phyloP scores from a whole-genome alignment of 2,797 vertebrate genomes.

The Argyrosomus regius region DNA sequence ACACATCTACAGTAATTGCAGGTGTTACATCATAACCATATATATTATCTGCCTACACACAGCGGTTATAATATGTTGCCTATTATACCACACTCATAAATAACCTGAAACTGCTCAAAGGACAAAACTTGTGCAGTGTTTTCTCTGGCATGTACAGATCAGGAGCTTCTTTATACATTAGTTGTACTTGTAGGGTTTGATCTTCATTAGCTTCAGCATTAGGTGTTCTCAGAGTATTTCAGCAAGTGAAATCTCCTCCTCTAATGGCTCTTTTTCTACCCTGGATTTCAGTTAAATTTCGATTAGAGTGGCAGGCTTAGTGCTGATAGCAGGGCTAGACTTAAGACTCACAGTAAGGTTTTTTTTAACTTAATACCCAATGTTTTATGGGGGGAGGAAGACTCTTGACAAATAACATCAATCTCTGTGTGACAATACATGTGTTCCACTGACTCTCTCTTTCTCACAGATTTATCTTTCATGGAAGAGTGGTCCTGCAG shows the following conservation, averaged over 20 bases:
- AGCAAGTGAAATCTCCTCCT: conserved; percentile 42
- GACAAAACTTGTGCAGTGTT: conserved; percentile 21
- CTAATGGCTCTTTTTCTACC: conserved; percentile 41
- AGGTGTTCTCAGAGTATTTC: conserved; percentile 39
- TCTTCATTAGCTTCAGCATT: conserved; percentile 58
- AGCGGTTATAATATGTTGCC: conserved; percentile 21
- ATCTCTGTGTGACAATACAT: conserved; percentile 32
- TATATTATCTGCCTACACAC: conserved; percentile 40
- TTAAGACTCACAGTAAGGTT: conserved; percentile 2
- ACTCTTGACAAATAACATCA: conserved; percentile 45
- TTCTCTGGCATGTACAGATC: conserved; percentile 21
- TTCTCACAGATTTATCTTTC: conserved; percentile 95
- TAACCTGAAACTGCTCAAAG: conserved; percentile 10
- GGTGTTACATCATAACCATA: conserved; percentile 26
- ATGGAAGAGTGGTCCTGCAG: conserved; percentile 98
- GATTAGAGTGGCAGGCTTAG: conserved; percentile 53
- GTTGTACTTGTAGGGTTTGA: conserved; percentile 28
- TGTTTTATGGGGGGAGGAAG: not conserved
- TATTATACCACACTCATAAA: conserved; percentile 26
- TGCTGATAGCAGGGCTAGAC: conserved; percentile 28
- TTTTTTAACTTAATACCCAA: conserved; percentile 17
- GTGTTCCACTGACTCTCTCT: conserved; percentile 29
- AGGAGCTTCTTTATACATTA: conserved; percentile 24
- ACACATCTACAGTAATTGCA: conserved; percentile 36
- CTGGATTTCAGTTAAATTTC: conserved; percentile 45